phyloP scores from a whole-genome alignment of 2,888 invertebrate species.

The Ephialtes manifestator region DNA sequence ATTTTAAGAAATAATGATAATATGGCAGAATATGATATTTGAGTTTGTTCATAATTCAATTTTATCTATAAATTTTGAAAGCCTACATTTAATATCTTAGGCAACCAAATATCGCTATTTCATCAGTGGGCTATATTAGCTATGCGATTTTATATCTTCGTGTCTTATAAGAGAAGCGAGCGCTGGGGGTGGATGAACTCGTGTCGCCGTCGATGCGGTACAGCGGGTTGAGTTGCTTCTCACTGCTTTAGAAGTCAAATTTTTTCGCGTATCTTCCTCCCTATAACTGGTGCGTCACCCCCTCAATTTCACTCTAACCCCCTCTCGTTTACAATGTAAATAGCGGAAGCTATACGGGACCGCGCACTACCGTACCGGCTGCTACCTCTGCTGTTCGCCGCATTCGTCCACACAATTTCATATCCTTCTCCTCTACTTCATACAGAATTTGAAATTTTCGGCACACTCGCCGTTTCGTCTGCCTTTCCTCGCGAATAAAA shows the following conservation, averaged over 20 bases:
- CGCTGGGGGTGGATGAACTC: conserved; percentile 15
- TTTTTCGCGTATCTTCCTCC: conserved; percentile 51
- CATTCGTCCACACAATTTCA: conserved; percentile 57
- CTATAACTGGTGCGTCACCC: background rate
- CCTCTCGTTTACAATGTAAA: conserved; percentile 69
- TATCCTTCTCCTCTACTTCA: conserved; percentile 49
- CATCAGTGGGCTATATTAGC: conserved; percentile 46
- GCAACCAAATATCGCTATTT: conserved; percentile 60
- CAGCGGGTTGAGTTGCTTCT: conserved; percentile 50
- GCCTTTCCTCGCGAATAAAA: background rate
- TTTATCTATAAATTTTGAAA: conserved; percentile 56
- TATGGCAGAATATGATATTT: background rate
- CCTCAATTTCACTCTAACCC: conserved; percentile 19
- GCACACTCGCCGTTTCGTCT: background rate
- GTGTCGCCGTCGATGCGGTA: conserved; percentile 46
- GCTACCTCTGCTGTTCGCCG: conserved; percentile 27
- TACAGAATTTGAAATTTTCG: conserved; percentile 47
- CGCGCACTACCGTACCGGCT: conserved; percentile 26
- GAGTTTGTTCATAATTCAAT: background rate
- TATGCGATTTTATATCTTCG: conserved; percentile 53
- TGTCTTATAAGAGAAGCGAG: conserved; percentile 55
- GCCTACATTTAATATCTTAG: conserved; percentile 38
- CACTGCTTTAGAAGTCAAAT: conserved; percentile 68
- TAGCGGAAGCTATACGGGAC: conserved; percentile 57
- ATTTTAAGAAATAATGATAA: background rate